Conservation (phyloP, 1,140 invertebrate genomes). For the Colletes latitarsis region DNA sequence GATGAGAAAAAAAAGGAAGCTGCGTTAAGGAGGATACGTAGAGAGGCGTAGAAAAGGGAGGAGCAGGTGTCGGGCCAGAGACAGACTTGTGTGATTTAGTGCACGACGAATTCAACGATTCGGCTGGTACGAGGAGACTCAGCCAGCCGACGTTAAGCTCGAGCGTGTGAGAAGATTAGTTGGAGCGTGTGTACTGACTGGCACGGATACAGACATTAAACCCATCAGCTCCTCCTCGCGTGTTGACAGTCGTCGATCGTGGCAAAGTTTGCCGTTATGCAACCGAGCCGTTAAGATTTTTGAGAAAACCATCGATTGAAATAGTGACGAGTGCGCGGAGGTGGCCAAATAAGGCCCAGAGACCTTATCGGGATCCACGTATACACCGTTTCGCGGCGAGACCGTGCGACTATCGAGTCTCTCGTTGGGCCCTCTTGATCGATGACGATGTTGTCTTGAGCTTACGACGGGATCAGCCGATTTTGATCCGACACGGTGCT, state of each 20-base stretch:
- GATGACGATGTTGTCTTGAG: slow-evolving; percentile 3
- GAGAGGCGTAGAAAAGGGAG: not conserved
- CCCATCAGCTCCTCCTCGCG: slow-evolving; percentile 66
- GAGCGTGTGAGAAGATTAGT: slow-evolving; percentile 77
- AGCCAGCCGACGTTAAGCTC: not conserved
- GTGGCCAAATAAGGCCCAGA: too few species aligned
- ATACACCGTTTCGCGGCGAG: too few species aligned
- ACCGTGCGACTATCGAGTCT: too few species aligned
- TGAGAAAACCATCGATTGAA: not conserved
- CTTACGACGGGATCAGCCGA: not conserved
- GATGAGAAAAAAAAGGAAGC: not conserved
- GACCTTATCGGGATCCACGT: too few species aligned
- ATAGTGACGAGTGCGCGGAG: not conserved
- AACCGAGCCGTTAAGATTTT: not conserved
- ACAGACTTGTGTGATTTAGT: not conserved
- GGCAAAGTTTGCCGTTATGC: slow-evolving; percentile 42
- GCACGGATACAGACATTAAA: slow-evolving; percentile 81
- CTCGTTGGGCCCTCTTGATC: too few species aligned
- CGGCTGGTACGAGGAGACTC: not conserved
- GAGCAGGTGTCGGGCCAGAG: not conserved
- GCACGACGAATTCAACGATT: not conserved
- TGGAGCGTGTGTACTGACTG: slow-evolving; percentile 71
- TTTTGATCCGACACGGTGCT: slow-evolving; percentile 18
- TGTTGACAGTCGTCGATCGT: slow-evolving; percentile 54
- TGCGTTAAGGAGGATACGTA: not conserved